A percentile compares a stretch with the other conserved stretches of the same genome.
phyloP scores from a whole-genome alignment of 2,888 invertebrate species.

The Synergus japonicus region DNA sequence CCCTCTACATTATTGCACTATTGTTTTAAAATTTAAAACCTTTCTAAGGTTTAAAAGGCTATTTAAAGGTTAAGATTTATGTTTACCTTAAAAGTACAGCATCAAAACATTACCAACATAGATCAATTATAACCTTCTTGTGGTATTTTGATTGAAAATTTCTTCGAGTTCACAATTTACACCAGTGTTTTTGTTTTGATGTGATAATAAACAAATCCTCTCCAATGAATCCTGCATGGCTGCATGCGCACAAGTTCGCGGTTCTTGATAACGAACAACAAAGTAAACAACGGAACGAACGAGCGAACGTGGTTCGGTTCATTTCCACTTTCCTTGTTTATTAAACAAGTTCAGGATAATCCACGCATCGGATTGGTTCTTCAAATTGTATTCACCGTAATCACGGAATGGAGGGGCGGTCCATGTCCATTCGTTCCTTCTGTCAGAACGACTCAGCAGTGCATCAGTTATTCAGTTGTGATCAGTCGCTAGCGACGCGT shows the following conservation, averaged over 20 bases:
- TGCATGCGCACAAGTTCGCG: background rate
- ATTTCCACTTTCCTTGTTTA: background rate
- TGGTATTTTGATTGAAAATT: no score
- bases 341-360: background rate
- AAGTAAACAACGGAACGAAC: background rate
- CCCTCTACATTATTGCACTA: no score
- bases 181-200: no score
- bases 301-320: background rate
- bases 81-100: no score
- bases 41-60: no score
- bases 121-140: no score
- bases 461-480: background rate
- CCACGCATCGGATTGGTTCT: background rate
- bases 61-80: no score
- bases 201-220: no score
- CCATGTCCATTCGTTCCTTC: background rate
- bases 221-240: no score
- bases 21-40: no score
- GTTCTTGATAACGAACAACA: background rate
- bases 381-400: background rate
- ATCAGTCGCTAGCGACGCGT: constrained; percentile 70
- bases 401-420: background rate
- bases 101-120: no score
- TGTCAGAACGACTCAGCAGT: background rate
- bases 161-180: no score